Conservation (phyloP, 2,113 vertebrate genomes). For the Sminthopsis crassicaudata region DNA sequence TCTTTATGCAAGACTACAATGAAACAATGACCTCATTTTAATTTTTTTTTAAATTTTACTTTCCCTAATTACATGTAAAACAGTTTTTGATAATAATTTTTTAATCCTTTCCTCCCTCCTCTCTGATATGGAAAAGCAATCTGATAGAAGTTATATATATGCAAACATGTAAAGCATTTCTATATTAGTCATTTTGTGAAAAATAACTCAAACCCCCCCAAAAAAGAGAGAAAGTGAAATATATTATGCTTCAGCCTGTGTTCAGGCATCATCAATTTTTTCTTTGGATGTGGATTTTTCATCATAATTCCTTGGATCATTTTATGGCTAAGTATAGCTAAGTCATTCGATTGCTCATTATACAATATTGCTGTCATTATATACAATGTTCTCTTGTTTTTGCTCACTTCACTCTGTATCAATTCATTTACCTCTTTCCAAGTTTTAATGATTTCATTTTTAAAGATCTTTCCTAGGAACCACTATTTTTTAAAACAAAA, state of each 20-base stretch:
- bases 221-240: not conserved
- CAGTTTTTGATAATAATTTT: no score
- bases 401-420: not conserved
- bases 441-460: not conserved
- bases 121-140: no score
- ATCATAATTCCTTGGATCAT: not conserved
- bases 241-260: not conserved
- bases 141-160: not conserved
- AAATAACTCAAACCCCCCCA: not conserved
- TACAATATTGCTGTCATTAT: no score
- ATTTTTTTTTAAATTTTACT: not conserved
- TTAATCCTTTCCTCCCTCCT: not conserved
- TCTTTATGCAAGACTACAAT: not conserved
- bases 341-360: not conserved
- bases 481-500: not conserved
- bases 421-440: not conserved
- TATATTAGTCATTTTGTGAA: not conserved
- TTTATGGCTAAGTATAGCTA: not conserved
- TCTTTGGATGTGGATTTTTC: not conserved
- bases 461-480: not conserved
- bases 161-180: not conserved
- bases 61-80: not conserved
- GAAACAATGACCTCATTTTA: conserved; percentile 8
- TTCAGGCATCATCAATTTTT: not conserved
- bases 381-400: not conserved